phyloP scores from a whole-genome alignment of 2,888 invertebrate species.

The Lasioglossum figueresi region DNA sequence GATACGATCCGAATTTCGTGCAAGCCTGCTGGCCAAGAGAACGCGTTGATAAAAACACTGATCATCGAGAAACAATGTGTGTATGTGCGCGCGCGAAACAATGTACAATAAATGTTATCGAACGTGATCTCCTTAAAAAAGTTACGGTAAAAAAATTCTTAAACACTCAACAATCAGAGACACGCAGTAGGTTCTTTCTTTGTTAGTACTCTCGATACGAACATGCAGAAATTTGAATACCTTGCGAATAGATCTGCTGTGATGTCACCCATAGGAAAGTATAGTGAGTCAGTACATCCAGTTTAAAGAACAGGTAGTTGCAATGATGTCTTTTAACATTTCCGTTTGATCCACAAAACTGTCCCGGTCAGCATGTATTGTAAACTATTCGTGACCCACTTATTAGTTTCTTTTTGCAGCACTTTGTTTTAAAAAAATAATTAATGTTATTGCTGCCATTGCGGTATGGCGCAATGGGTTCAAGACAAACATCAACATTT shows the following conservation, averaged over 20 bases:
- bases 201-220: constrained; percentile 29
- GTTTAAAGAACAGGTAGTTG: constrained; percentile 59
- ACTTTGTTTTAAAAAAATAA: constrained; percentile 81
- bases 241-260: constrained; percentile 63
- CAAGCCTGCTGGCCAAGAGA: constrained; percentile 18
- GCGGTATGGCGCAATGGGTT: constrained; percentile 74
- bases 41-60: constrained; percentile 17
- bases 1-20: constrained; percentile 51
- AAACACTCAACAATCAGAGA: constrained; percentile 6
- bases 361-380: constrained; percentile 75
- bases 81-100: background rate
- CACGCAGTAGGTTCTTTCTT: constrained; percentile 9
- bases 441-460: constrained; percentile 75
- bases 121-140: constrained; percentile 7
- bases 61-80: constrained; percentile 5
- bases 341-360: constrained; percentile 76
- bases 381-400: constrained; percentile 79
- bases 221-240: constrained; percentile 48
- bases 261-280: constrained; percentile 62
- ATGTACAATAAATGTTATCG: constrained; percentile 3
- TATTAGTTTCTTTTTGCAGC: constrained; percentile 74
- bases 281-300: constrained; percentile 65
- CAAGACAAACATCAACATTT: constrained; percentile 80
- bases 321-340: constrained; percentile 63
- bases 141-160: constrained; percentile 17